phyloP scores from a whole-genome alignment of 1,140 invertebrate genomes.

The Camponotus floridanus region DNA sequence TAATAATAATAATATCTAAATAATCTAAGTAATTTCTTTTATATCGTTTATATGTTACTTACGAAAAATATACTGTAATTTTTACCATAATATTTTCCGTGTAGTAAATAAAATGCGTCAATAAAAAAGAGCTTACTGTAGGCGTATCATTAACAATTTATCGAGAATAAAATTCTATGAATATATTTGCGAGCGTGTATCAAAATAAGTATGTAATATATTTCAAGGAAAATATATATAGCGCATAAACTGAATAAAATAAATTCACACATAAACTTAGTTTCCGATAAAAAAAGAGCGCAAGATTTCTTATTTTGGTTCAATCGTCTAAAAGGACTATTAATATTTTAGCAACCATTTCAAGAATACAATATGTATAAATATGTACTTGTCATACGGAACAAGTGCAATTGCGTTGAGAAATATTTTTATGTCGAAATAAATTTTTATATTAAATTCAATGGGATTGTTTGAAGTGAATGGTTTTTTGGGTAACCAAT shows the following conservation, averaged over 20 bases:
- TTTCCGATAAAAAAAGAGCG: neutral
- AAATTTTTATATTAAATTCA: neutral
- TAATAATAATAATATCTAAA: too few relatives aligned
- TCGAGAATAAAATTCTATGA: neutral
- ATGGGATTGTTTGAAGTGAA: neutral
- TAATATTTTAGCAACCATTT: neutral
- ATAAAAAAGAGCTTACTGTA: neutral
- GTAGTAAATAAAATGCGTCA: neutral
- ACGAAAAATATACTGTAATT: too few relatives aligned
- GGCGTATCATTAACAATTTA: neutral
- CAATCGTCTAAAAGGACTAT: neutral
- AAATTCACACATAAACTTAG: neutral
- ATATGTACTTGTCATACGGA: neutral
- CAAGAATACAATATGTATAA: conserved; percentile 13
- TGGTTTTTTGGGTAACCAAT: neutral
- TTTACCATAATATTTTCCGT: too few relatives aligned
- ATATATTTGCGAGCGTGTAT: neutral
- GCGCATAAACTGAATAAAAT: neutral
- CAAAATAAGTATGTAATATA: neutral
- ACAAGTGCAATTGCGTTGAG: neutral
- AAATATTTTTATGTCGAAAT: neutral
- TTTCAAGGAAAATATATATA: neutral
- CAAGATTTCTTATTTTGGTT: neutral
- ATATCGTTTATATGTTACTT: too few relatives aligned
- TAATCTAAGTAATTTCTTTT: too few relatives aligned